Evolutionary conservation across 2,113 vertebrate genomes (phyloP), one percentile per base, ranked within the genome.

Genomic region (Prinia subflava): DNA sequence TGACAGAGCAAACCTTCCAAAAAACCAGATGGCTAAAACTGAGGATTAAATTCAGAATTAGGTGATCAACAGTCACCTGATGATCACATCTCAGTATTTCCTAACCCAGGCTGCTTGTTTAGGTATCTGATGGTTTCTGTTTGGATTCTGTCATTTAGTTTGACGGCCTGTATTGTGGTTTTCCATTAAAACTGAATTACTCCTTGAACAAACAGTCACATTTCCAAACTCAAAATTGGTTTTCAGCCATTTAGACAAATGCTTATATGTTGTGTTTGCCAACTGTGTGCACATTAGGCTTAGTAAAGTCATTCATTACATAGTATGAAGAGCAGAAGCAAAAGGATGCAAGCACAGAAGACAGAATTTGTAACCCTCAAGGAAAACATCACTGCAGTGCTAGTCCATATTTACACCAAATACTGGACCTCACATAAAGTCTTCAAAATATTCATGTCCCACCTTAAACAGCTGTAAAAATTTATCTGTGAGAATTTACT

Each of bases 211-310:
- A 84, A 82, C 0, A 87, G 87, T 55, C 87, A 57, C 75, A 65
- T 85, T 95, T 85, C 75, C 75, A 84, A 91, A 89, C 83, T 65
- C 31, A 62, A 33, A 91, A 83, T 70, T 59, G 52, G 13, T 87
- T 95, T 91, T 53, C 75, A 85, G 75, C 50, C 56, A 65, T 89
- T 87, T 62, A 89, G 65, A 78, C 70, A 85, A 94, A 90, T 31
- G 63, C 57, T 94, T 87, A 42, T 65, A 28, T 63, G 65, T 50
- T 5, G 10, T 14, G 63, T 88, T 94, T 95, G 84, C 78, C 82
- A 92, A 73, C 5, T 88, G 31, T 50, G 63, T 52, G 83, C 71
- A 44, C 79, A 70, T 92, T 70, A 91, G 75, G 59, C 35, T 92
- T 53, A 76, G 91, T 50, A 83, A 85, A 90, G 67, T 88, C 75